A percentile compares a stretch with the other conserved stretches of the same genome.
These are phyloP conservation scores for Philonicus albiceps DNA, from an alignment of 2,888 invertebrate species.

Conservation along the genomic window DNA sequence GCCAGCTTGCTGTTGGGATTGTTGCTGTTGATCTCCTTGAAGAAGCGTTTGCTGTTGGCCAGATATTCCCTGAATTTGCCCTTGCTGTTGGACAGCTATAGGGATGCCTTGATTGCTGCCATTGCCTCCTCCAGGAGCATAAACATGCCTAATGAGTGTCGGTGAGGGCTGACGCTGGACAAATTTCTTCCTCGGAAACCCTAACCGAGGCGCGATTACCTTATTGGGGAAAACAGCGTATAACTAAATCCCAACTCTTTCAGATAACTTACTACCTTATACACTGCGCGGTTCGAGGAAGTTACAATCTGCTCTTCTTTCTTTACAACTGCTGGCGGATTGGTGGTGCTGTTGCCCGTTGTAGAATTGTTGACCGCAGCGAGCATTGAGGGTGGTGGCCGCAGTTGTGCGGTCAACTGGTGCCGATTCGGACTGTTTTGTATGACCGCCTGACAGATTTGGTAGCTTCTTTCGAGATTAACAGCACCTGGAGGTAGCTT, in stretches of 20 bases:
- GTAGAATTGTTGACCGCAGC: conserved; percentile 51
- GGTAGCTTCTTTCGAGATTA: conserved; percentile 92
- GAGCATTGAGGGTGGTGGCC: conserved; percentile 83
- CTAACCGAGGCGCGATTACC: conserved; percentile 58
- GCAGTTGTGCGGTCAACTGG: conserved; percentile 82
- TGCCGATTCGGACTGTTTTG: conserved; percentile 93
- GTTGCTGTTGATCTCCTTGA: conserved; percentile 51
- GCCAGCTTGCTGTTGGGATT: conserved; percentile 64
- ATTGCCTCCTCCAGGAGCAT: conserved; percentile 56
- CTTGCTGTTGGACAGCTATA: conserved; percentile 52
- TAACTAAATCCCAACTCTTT: not conserved
- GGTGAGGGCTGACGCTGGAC: conserved; percentile 69
- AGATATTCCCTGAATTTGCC: conserved; percentile 12
- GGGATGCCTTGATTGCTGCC: conserved; percentile 50
- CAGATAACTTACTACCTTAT: conserved; percentile 54
- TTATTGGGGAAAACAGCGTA: conserved; percentile 42
- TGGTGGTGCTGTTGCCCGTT: not conserved
- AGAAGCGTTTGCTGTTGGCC: conserved; percentile 41
- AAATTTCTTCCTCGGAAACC: conserved; percentile 63
- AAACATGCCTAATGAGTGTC: conserved; percentile 72
- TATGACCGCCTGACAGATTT: conserved; percentile 92
- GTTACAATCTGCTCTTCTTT: conserved; percentile 51
- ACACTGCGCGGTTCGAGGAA: conserved; percentile 58
- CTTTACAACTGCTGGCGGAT: conserved; percentile 50
- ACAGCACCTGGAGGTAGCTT: conserved; percentile 89